Evolutionary conservation across 2,113 vertebrate genomes (phyloP).

Genomic region (Charina bottae): DNA sequence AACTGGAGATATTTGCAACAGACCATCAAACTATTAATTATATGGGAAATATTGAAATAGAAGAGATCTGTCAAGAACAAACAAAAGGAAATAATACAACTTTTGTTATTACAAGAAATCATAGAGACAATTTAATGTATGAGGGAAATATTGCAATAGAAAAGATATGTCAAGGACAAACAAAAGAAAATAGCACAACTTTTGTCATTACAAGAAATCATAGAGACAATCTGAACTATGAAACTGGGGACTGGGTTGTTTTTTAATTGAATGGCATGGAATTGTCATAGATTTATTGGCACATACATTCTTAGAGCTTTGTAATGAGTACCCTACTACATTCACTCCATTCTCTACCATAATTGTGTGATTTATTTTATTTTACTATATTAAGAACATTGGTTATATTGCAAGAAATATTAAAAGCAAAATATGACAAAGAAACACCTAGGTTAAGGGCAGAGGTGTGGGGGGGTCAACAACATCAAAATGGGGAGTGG

Average conservation of each 20-base stretch:
- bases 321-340: neutral
- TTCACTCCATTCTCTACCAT: neutral
- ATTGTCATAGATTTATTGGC: neutral
- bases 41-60: neutral
- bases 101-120: neutral
- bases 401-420: neutral
- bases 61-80: neutral
- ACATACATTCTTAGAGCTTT: neutral
- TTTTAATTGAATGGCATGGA: neutral
- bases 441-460: neutral
- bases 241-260: neutral
- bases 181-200: neutral
- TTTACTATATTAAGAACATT: neutral
- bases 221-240: neutral
- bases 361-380: neutral
- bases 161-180: neutral
- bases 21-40: neutral
- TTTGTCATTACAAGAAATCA: neutral
- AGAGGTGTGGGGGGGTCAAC: neutral
- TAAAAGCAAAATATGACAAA: neutral
- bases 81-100: neutral
- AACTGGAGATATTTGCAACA: neutral
- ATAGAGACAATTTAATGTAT: neutral
- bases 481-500: neutral
- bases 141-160: neutral